Evolutionary conservation across 92 coral and sea anemone species (phyloP), one percentile per base, ranked within the genome.

Genomic region (Porites rus): DNA sequence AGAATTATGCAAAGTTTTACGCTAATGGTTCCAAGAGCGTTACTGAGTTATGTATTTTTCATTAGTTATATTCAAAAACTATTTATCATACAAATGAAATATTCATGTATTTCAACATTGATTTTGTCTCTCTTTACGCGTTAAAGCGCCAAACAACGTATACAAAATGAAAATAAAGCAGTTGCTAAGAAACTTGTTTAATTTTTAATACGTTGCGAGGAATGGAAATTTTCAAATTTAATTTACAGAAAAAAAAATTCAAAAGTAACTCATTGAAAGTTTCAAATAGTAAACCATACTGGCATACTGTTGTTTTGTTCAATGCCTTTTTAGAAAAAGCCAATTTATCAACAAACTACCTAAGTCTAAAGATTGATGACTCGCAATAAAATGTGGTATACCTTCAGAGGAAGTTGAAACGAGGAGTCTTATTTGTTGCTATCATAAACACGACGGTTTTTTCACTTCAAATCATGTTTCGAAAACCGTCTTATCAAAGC

Each of bases 391-490:
- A 20, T 67, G 72, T 14, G 16, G 46, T 11, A 67, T 0, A 14
- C 18, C 66, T 62, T 14, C 20, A 16, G 1, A 7, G 46, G 38
- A 22, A 67, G 38, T 67, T 38, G 46, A 67, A 22, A 67, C 43
- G 10, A 22, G 10, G 24, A 67, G 28, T 67, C 72, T 13, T 6
- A 67, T 2, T 67, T 67, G 46, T 67, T 67, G 14, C 11, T 24
- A 67, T 67, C 38, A 11, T 19, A 74, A 74, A 74, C 63, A 74
- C 53, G 14, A 20, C 63, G 54, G 60, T 74, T 74, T 14, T 38
- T 38, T 38, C 46, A 38, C 5, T 38, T 38, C 46, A 38, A 4
- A 0, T 25, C 51, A 56, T 56, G 12, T 10, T 56, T 10, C 12
- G 11, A 10, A 56, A 10, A 72, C 76, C 17, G 10, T 72, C 76